A percentile compares a stretch with the other conserved stretches of the same genome.
phyloP scores from a whole-genome alignment of 2,797 vertebrate species.

The Pangasius larnaudii region DNA sequence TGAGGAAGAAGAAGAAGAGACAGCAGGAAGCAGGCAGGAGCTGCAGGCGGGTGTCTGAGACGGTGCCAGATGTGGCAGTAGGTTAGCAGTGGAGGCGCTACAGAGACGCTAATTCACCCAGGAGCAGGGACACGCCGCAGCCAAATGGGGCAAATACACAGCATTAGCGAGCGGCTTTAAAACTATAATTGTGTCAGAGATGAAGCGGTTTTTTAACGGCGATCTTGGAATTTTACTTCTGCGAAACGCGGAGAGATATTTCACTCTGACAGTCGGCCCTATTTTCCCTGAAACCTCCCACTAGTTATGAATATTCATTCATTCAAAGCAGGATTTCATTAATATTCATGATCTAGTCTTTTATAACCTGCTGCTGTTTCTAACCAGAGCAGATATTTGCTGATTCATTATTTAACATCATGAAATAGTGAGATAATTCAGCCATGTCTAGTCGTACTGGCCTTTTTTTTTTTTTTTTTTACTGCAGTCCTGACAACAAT shows the following conservation, averaged over 20 bases:
- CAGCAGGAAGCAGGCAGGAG: neutral
- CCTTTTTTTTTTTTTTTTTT: too few species aligned
- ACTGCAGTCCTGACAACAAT: neutral
- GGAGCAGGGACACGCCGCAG: neutral
- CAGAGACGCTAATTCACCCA: neutral
- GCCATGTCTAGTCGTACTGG: neutral
- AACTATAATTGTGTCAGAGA: neutral
- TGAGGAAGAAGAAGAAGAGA: too few species aligned
- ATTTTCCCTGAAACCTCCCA: neutral
- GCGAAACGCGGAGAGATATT: neutral
- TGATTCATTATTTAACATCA: neutral
- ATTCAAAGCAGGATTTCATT: neutral
- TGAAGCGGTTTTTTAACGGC: neutral
- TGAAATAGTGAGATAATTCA: neutral
- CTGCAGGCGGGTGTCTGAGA: neutral
- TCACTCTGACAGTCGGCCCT: neutral
- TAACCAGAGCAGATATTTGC: neutral
- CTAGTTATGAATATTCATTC: slow-evolving; percentile 21
- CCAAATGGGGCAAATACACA: neutral
- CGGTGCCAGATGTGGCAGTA: slow-evolving; percentile 17
- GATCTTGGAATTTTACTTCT: neutral
- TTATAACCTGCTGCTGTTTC: slow-evolving; percentile 6
- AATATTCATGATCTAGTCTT: slow-evolving; percentile 11
- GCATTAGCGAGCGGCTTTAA: neutral
- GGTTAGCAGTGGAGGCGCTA: slow-evolving; percentile 18